Evolutionary conservation across 2,113 vertebrate species (phyloP).

Genomic region (Rhinolophus ferrumequinum): DNA sequence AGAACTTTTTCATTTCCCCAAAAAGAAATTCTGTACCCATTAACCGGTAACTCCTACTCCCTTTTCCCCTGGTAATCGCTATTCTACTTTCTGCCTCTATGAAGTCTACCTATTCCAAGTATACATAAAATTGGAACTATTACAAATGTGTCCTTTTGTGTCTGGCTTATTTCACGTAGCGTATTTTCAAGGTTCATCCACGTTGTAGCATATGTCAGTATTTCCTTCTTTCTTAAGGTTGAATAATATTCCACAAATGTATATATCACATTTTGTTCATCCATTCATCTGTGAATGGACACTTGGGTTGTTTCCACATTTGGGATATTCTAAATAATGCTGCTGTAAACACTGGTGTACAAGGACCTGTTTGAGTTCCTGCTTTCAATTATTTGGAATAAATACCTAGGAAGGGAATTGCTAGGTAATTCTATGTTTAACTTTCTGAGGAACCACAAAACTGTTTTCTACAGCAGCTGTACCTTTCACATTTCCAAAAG

Average conservation of each 20-base stretch:
- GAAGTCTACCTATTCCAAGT: neutral
- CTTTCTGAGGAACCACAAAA: slow-evolving; percentile 6
- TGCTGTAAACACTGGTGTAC: neutral
- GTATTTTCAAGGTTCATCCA: neutral
- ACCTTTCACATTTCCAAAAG: neutral
- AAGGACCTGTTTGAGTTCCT: neutral
- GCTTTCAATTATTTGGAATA: neutral
- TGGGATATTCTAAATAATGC: neutral
- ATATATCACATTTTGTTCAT: neutral
- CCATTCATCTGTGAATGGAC: neutral
- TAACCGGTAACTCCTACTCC: neutral
- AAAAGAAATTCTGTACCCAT: neutral
- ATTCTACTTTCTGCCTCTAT: neutral
- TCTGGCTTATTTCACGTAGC: neutral
- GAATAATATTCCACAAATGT: neutral
- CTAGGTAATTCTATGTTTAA: neutral
- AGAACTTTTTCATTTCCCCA: neutral
- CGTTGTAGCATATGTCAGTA: neutral
- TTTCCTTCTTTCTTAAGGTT: neutral
- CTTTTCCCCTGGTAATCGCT: neutral
- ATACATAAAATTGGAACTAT: neutral
- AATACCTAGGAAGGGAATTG: neutral
- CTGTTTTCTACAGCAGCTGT: neutral
- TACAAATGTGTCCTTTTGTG: neutral
- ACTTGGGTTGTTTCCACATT: neutral